phyloP scores from a whole-genome alignment of 64 coral and sea anemone species.

The Acropora yongei region DNA sequence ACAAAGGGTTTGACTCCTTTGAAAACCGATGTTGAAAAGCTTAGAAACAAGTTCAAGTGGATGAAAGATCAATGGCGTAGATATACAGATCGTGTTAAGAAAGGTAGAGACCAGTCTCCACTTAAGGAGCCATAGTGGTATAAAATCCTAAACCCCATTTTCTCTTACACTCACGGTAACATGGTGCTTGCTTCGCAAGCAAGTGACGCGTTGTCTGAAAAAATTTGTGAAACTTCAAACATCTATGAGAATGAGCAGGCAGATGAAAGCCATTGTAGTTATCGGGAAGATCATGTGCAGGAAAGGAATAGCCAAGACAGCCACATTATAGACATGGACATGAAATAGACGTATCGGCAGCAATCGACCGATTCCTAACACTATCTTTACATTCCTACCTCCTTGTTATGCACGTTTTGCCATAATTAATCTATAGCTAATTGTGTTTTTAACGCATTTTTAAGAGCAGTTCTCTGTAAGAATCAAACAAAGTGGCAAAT shows the following conservation, averaged over 20 bases:
- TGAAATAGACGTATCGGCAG: no score
- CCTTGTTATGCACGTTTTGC: no score
- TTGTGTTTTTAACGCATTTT: no score
- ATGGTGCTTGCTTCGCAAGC: constrained; percentile 20
- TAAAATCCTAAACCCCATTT: constrained; percentile 25
- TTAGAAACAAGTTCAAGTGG: constrained; percentile 21
- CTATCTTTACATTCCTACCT: no score
- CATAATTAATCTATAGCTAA: neutral
- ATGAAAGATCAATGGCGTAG: neutral
- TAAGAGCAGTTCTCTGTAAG: no score
- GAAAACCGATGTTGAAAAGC: constrained; percentile 17
- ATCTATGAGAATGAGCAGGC: neutral
- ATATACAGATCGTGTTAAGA: constrained; percentile 52
- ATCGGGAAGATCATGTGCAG: constrained; percentile 8
- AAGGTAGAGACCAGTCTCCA: constrained; percentile 8
- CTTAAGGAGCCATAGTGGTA: constrained; percentile 52
- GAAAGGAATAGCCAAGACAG: constrained; percentile 52
- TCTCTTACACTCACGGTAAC: constrained; percentile 1
- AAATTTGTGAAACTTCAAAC: neutral
- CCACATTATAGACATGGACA: constrained; percentile 43
- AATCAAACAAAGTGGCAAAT: no score
- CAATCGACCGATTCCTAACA: no score
- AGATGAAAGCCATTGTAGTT: constrained; percentile 17
- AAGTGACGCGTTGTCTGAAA: constrained; percentile 27
- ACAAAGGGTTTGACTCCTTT: neutral